A percentile compares a stretch with the other conserved stretches of the same genome.
These are phyloP conservation scores for Drosophila nr. medialis DNA, from an alignment of 2,888 invertebrate species.

Conservation along the genomic window DNA sequence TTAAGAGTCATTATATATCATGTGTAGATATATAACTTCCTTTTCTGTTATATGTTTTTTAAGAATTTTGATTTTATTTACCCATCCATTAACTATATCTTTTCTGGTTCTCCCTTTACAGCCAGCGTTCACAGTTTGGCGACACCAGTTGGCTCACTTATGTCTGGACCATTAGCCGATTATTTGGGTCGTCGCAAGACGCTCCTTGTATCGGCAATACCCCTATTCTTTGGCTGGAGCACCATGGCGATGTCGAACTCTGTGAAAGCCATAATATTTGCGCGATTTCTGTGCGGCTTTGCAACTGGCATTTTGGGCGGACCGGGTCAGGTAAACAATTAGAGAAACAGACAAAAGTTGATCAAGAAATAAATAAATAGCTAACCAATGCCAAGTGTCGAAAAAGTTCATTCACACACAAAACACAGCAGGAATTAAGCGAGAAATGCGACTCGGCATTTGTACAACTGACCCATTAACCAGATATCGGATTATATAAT, in stretches of 20 bases:
- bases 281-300: constrained; percentile 89
- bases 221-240: constrained; percentile 89
- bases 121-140: constrained; percentile 92
- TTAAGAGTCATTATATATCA: neutral
- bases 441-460: neutral
- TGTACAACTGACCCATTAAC: constrained; percentile 68
- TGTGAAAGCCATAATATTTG: constrained; percentile 87
- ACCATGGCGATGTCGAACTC: constrained; percentile 87
- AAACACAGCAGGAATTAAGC: neutral
- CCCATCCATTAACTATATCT: neutral
- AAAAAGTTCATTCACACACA: constrained; percentile 52
- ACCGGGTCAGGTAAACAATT: constrained; percentile 88
- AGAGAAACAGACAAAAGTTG: neutral
- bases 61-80: neutral
- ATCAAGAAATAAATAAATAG: neutral
- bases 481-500: constrained; percentile 54
- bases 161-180: constrained; percentile 90
- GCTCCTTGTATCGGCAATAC: constrained; percentile 88
- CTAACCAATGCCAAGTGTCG: constrained; percentile 17
- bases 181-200: constrained; percentile 88
- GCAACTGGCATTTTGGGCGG: constrained; percentile 91
- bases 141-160: constrained; percentile 90
- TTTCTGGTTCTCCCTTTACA: constrained; percentile 76
- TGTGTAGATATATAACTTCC: neutral
- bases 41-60: neutral